Conservation (phyloP, 2,113 vertebrate species). For the Neogale vison region DNA sequence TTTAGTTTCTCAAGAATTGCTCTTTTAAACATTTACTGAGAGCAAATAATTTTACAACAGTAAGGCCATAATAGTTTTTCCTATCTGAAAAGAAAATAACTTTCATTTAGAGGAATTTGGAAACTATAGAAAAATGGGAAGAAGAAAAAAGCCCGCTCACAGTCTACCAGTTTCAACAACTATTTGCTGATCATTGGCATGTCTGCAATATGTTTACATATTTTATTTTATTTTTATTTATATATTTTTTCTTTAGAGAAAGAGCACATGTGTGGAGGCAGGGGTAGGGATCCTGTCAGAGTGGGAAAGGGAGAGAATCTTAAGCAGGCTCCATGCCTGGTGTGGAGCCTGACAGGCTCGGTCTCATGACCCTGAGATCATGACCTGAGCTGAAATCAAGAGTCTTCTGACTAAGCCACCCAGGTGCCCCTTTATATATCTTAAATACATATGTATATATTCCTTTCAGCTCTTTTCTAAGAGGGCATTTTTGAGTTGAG, state of each 20-base stretch:
- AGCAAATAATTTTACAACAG: neutral
- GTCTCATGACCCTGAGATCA: neutral
- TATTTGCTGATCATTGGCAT: neutral
- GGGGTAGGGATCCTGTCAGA: neutral
- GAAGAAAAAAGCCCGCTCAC: neutral
- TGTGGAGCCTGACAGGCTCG: neutral
- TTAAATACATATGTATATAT: neutral
- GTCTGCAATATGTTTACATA: neutral
- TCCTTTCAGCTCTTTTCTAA: neutral
- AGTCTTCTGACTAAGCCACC: neutral
- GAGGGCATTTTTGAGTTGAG: neutral
- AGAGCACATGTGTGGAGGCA: neutral
- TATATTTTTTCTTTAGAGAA: neutral
- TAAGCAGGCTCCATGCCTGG: neutral
- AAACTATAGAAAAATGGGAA: neutral
- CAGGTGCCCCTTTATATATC: neutral
- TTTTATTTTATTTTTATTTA: neutral
- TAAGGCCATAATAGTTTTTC: neutral
- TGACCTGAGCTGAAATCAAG: neutral
- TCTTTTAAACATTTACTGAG: constrained; percentile 17
- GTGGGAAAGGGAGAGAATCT: neutral
- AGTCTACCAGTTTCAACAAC: neutral
- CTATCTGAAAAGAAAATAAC: neutral
- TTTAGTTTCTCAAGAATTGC: neutral
- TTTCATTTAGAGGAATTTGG: neutral